Evolutionary conservation across 2,797 vertebrate species (phyloP).

Genomic region (Mormyrus proboscirostris): DNA sequence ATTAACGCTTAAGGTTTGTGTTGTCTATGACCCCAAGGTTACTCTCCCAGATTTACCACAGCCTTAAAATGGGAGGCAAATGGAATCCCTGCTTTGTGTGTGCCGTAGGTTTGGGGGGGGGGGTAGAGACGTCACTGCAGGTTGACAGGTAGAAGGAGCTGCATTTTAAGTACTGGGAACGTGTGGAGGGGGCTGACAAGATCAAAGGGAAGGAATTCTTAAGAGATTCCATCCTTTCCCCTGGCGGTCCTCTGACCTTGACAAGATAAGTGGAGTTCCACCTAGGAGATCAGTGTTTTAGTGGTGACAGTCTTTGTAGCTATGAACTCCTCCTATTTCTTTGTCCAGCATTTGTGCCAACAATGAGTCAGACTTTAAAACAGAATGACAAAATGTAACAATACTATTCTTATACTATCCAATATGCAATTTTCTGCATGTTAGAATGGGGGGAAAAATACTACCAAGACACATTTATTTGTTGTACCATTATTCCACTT

Average conservation of each 20-base stretch:
- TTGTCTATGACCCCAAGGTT: neutral
- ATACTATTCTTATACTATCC: neutral
- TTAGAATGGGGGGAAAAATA: neutral
- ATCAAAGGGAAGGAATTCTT: conserved; percentile 73
- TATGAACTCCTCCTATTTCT: neutral
- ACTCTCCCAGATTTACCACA: neutral
- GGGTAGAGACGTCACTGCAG: conserved; percentile 36
- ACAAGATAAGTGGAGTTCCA: neutral
- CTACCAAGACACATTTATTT: neutral
- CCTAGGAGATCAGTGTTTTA: neutral
- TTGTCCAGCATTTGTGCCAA: neutral
- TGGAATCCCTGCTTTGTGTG: neutral
- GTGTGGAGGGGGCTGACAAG: conserved; percentile 72
- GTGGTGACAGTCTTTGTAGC: neutral
- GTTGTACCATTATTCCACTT: neutral
- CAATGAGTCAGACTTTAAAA: conserved; percentile 3
- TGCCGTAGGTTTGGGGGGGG: neutral
- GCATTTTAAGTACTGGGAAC: conserved; percentile 70
- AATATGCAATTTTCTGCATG: neutral
- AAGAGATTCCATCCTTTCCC: conserved; percentile 18
- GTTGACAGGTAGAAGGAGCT: conserved; percentile 61
- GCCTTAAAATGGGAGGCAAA: neutral
- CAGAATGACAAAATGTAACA: neutral
- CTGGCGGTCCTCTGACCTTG: conserved; percentile 4
- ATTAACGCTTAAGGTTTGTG: neutral